A percentile compares a stretch with the other conserved stretches of the same genome.
Evolutionary conservation across 2,888 invertebrate species (phyloP).

Genomic region (Drosophila pegasa): DNA sequence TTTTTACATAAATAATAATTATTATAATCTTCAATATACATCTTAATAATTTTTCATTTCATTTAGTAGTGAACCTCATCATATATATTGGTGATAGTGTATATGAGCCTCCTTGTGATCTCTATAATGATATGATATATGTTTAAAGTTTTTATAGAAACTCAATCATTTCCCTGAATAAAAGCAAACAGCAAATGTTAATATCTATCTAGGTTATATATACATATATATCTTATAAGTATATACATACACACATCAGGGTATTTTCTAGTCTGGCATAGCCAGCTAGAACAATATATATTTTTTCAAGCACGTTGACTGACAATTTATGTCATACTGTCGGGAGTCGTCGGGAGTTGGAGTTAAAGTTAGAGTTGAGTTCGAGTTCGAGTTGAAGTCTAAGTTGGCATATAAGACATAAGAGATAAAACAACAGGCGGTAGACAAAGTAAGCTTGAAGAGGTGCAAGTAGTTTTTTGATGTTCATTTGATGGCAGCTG

Average conservation of each 20-base stretch:
- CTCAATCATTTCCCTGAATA: too few species aligned
- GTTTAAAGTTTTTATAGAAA: too few species aligned
- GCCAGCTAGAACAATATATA: background rate
- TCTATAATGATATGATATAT: too few species aligned
- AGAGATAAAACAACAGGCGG: constrained; percentile 18
- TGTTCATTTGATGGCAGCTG: constrained; percentile 14
- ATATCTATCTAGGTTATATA: too few species aligned
- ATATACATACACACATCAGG: background rate
- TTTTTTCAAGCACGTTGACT: constrained; percentile 36
- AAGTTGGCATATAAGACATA: constrained; percentile 9
- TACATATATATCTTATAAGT: too few species aligned
- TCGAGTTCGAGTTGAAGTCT: background rate
- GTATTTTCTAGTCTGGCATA: background rate
- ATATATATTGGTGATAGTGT: too few species aligned
- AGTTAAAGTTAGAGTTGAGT: background rate
- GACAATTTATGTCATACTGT: constrained; percentile 50
- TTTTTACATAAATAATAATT: too few species aligned
- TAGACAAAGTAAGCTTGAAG: background rate
- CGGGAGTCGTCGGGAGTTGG: constrained; percentile 17
- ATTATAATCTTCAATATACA: too few species aligned
- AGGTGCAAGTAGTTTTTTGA: background rate
- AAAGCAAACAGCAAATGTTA: too few species aligned
- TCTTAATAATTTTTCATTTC: too few species aligned
- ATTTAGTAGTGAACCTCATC: too few species aligned
- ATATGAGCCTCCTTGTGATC: too few species aligned